phyloP scores from a whole-genome alignment of 92 coral and sea anemone genomes.

The Phymanthus crucifer region DNA sequence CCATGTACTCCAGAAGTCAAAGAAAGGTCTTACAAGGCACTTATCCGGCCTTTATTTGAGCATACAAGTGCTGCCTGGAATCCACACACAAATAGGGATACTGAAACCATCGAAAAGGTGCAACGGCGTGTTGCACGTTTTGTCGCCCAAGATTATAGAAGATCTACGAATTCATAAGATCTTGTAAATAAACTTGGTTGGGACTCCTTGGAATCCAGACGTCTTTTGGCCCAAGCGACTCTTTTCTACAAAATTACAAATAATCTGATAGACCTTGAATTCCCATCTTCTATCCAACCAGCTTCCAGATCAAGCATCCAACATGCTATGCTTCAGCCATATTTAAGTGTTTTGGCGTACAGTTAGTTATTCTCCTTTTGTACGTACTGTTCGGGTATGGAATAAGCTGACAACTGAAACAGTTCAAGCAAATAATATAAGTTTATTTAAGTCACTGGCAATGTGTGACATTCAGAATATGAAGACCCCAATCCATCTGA shows the following conservation, averaged over 20 bases:
- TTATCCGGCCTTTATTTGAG: slow-evolving; percentile 22
- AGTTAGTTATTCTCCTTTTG: slow-evolving; percentile 23
- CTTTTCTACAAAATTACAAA: slow-evolving; percentile 28
- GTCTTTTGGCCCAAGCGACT: slow-evolving; percentile 27
- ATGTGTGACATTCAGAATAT: slow-evolving; percentile 12
- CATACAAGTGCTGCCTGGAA: slow-evolving; percentile 33
- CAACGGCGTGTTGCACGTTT: slow-evolving; percentile 29
- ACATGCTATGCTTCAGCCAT: slow-evolving; percentile 13
- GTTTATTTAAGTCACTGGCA: slow-evolving; percentile 25
- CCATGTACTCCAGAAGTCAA: too few relatives aligned
- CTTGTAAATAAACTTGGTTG: slow-evolving; percentile 25
- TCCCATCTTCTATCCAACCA: slow-evolving; percentile 24
- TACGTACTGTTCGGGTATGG: slow-evolving; percentile 13
- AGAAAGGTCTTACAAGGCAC: slow-evolving; percentile 29
- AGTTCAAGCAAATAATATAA: slow-evolving; percentile 3
- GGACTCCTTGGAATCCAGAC: slow-evolving; percentile 35
- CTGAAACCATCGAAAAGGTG: slow-evolving; percentile 24
- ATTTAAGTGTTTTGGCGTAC: slow-evolving; percentile 18
- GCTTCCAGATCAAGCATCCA: slow-evolving; percentile 20
- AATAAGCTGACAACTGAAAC: slow-evolving; percentile 25
- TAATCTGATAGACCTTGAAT: slow-evolving; percentile 8
- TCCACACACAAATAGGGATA: slow-evolving; percentile 44
- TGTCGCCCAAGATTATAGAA: slow-evolving; percentile 20
- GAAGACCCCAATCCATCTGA: slow-evolving; percentile 29
- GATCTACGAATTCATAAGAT: background rate